Base-by-base conservation (phyloP, 2,888 invertebrate genomes). In the Sarcophaga variegata region DNA sequence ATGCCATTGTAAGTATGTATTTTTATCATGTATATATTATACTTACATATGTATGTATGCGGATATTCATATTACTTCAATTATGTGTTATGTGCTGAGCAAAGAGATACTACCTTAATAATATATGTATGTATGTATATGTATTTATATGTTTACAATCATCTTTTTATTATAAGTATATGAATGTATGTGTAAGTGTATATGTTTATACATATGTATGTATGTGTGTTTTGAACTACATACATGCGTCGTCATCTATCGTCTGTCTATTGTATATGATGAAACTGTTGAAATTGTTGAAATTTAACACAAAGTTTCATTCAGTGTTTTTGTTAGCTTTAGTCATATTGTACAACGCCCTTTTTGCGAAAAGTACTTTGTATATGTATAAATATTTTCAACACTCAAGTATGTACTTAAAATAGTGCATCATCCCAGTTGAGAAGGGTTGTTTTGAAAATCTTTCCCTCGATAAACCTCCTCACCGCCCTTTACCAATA, bases 381-480 rank as follows among this genome's bases (percentile, higher is more conserved):
- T 45, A 66, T 67, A 83, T 70, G 25, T 49, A 66, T 66, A 76
- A 75, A 86, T 71, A 83, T 75, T 64, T 85, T 78, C 77, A 78
- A 71, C 85, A 82, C 71, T 83, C 79, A 83, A 86, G 83, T 76
- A 72, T 69, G 69, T 66, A 70, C 71, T 79, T 81, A 11, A 17
- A 54, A 63, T 69, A 85, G 69, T 82, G 60, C 64, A 66, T 66
- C 54, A 67, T 45, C 20, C 67, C 67, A 69, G 74, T 45, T 79
- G 20, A 64, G 63, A 79, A 70, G 83, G 83, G 83, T 80, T 75
- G 79, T 70, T 80, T 67, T 78, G 47, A 12, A 17, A 54, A 54
- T 54, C 22, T 62, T 62, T 62, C 22, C 22, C n/a, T 17, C 14
- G 54, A 14, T 17, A 54, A 54, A 17, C 17, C 54, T 54, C 17